A percentile compares a stretch with the other conserved stretches of the same genome.
Evolutionary conservation across 2,888 invertebrate genomes (phyloP).

Genomic region (Drosophila pseudotalamancana): DNA sequence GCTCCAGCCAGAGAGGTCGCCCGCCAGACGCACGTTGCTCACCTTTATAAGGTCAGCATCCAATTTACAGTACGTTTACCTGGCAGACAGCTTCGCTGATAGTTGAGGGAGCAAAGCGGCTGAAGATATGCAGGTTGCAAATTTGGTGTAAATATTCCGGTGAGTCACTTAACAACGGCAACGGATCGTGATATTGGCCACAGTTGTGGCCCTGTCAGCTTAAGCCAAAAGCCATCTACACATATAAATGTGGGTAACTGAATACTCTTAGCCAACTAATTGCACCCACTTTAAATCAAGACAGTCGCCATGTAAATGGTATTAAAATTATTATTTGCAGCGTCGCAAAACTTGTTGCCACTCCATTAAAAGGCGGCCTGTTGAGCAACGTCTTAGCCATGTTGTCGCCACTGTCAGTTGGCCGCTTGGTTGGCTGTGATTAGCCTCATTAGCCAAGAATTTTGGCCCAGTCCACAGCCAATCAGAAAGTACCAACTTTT

Average conservation of each 20-base stretch:
- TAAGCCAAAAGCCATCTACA: not conserved
- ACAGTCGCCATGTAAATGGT: slow-evolving; percentile 14
- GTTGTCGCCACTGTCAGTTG: slow-evolving; percentile 35
- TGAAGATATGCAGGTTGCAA: slow-evolving; percentile 40
- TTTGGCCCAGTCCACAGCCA: slow-evolving; percentile 38
- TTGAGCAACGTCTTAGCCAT: slow-evolving; percentile 28
- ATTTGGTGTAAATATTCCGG: slow-evolving; percentile 33
- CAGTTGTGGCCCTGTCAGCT: not conserved
- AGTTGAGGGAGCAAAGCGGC: slow-evolving; percentile 18
- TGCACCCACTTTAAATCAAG: slow-evolving; percentile 16
- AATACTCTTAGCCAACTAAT: slow-evolving; percentile 24
- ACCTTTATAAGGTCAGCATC: slow-evolving; percentile 80
- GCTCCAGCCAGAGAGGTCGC: slow-evolving; percentile 36
- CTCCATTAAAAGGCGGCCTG: slow-evolving; percentile 23
- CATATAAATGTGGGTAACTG: not conserved
- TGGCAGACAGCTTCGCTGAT: slow-evolving; percentile 21
- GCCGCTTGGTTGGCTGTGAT: slow-evolving; percentile 27
- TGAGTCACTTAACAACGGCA: slow-evolving; percentile 31
- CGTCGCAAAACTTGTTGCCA: slow-evolving; percentile 26
- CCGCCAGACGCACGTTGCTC: slow-evolving; percentile 79
- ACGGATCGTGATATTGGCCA: slow-evolving; percentile 38
- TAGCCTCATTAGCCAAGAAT: slow-evolving; percentile 68
- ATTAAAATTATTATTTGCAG: slow-evolving; percentile 27
- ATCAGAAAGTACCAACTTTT: slow-evolving; percentile 50
- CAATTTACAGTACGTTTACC: slow-evolving; percentile 46